phyloP scores from a whole-genome alignment of 2,113 vertebrate genomes.

The Dicerorhinus sumatrensis region DNA sequence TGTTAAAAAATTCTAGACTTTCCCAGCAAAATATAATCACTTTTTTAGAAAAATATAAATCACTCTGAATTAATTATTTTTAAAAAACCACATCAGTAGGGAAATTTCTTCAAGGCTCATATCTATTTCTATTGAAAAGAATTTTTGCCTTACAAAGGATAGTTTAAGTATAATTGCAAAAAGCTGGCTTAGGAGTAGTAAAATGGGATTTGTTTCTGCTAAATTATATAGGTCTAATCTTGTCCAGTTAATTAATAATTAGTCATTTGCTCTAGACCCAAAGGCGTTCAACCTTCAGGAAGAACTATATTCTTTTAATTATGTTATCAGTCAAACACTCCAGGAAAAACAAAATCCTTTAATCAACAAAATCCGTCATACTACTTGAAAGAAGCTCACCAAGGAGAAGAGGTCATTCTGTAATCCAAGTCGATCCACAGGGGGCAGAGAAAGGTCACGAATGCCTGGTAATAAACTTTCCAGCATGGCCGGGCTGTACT shows the following conservation, averaged over 20 bases:
- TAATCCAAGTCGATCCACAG: constrained; percentile 96
- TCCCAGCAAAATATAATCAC: constrained; percentile 42
- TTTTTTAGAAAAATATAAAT: constrained; percentile 64
- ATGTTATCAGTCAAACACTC: constrained; percentile 24
- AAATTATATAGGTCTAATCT: not conserved
- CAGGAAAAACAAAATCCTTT: constrained; percentile 54
- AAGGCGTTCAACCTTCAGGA: constrained; percentile 61
- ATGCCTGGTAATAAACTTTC: constrained; percentile 95
- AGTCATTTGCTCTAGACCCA: constrained; percentile 41
- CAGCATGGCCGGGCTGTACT: constrained; percentile 96
- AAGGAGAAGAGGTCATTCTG: constrained; percentile 99
- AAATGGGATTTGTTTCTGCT: constrained; percentile 30
- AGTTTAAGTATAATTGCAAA: constrained; percentile 10
- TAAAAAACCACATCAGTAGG: not conserved
- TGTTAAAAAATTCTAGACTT: constrained; percentile 53
- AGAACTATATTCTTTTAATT: constrained; percentile 34
- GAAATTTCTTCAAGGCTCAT: constrained; percentile 28
- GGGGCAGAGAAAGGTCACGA: constrained; percentile 94
- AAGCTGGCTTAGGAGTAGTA: constrained; percentile 9
- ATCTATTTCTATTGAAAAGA: constrained; percentile 32
- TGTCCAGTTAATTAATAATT: constrained; percentile 56
- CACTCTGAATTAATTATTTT: constrained; percentile 18
- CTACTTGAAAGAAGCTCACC: constrained; percentile 86
- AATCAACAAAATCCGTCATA: constrained; percentile 59
- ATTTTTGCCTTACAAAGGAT: not conserved